Evolutionary conservation across 2,888 invertebrate genomes (phyloP), one percentile per base, ranked within the genome.

Genomic region (Tetanocera ferruginea): DNA sequence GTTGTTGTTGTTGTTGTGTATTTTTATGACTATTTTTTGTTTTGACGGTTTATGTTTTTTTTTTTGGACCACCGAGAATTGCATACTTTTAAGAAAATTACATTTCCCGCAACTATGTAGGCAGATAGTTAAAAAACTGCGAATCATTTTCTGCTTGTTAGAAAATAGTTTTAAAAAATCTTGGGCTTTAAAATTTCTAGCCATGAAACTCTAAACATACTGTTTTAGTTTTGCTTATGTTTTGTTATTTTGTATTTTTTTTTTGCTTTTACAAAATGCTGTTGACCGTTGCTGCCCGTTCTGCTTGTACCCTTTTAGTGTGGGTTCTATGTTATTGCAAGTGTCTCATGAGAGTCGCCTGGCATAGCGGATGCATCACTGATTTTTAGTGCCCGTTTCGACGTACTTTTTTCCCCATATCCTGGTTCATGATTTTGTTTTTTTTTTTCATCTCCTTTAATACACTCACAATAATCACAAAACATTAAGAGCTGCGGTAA

Each of bases 271-370:
- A 2, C 2, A 11, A 4, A 19, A 4, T 28, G 14, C 25, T 51
- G 69, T 51, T 51, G 51, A 28, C 49, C 51, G 3, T 49, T 43
- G 14, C 14, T 25, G 19, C 43, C 37, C 8, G 37, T 37, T n/a
- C n/a, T n/a, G n/a, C 14, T 55, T 5, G 1, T 19, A 52, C 25
- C 25, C n/a, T n/a, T 17, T 55, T 28, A 23, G 49, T 37, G 43
- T 67, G 9, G 28, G 17, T 49, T 25, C 28, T 70, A 70, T n/a
- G 11, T 8, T 19, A 1, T 55, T 31, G 55, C 11, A n/a, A 52
- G 19, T 31, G 71, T 71, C 71, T 55, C 71, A 34, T 9, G 55
- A 28, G 52, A 55, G 71, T 71, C 71, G 55, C 71, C 19, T 55
- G n/a, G 55, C 55, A 55, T n/a, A 8, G 19, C 19, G 55, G 25